A percentile compares a stretch with the other conserved stretches of the same genome.
phyloP scores from a whole-genome alignment of 2,113 vertebrate species.

The Calypte anna region DNA sequence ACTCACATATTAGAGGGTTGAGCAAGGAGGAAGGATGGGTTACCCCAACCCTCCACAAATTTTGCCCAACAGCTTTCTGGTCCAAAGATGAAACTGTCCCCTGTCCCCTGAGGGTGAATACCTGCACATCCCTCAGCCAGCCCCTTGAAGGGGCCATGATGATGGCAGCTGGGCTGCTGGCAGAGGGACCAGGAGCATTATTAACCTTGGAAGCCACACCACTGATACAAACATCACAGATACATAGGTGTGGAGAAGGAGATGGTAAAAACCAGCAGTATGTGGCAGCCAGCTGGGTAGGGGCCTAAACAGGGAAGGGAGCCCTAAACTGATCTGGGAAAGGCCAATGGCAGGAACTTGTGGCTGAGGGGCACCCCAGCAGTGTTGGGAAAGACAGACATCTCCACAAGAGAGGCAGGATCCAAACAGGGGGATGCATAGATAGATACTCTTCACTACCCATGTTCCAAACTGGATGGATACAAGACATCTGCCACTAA shows the following conservation, averaged over 20 bases:
- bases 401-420: neutral
- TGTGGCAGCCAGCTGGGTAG: neutral
- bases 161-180: neutral
- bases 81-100: neutral
- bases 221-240: neutral
- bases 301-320: neutral
- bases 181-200: neutral
- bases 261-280: neutral
- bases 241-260: neutral
- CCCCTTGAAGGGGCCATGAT: neutral
- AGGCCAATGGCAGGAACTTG: neutral
- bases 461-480: neutral
- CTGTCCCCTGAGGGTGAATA: neutral
- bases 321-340: neutral
- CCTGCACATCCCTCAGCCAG: neutral
- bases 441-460: neutral
- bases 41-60: neutral
- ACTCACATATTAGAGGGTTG: rapidly evolving
- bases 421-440: neutral
- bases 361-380: rapidly evolving
- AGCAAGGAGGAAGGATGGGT: neutral
- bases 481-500: neutral
- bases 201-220: neutral
- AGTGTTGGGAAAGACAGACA: neutral
- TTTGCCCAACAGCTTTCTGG: neutral